phyloP scores from a whole-genome alignment of 2,888 invertebrate species.

The Tortricodes alternella region DNA sequence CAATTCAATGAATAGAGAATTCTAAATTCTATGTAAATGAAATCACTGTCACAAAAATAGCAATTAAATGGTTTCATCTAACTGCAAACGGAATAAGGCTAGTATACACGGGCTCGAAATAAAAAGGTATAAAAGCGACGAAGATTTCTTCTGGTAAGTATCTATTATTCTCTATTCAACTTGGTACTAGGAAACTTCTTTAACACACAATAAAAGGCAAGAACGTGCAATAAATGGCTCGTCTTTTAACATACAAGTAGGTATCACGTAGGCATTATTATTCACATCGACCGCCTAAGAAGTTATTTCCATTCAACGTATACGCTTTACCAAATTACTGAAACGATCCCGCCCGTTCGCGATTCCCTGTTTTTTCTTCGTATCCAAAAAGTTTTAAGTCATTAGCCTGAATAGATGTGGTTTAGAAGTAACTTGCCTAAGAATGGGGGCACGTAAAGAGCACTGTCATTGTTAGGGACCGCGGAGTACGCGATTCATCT shows the following conservation, averaged over 20 bases:
- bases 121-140: not conserved
- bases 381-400: slow-evolving; percentile 49
- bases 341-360: slow-evolving; percentile 48
- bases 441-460: slow-evolving; percentile 4
- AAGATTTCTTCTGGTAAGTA: slow-evolving; percentile 17
- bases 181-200: slow-evolving; percentile 6
- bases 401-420: slow-evolving; percentile 40
- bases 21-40: no score
- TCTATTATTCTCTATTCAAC: slow-evolving; percentile 22
- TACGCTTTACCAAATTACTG: slow-evolving; percentile 44
- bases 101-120: not conserved
- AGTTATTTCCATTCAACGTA: slow-evolving; percentile 46
- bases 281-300: slow-evolving; percentile 43
- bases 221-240: slow-evolving; percentile 10
- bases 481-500: not conserved
- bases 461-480: slow-evolving; percentile 19
- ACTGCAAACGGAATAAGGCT: not conserved
- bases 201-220: slow-evolving; percentile 21
- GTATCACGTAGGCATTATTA: slow-evolving; percentile 45
- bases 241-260: slow-evolving; percentile 36
- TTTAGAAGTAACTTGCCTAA: not conserved
- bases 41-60: not conserved
- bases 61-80: not conserved
- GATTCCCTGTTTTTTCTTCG: slow-evolving; percentile 43
- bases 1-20: no score